Evolutionary conservation across 2,888 invertebrate species (phyloP), one percentile per base, ranked within the genome.

Genomic region (Amphipoea oculea): DNA sequence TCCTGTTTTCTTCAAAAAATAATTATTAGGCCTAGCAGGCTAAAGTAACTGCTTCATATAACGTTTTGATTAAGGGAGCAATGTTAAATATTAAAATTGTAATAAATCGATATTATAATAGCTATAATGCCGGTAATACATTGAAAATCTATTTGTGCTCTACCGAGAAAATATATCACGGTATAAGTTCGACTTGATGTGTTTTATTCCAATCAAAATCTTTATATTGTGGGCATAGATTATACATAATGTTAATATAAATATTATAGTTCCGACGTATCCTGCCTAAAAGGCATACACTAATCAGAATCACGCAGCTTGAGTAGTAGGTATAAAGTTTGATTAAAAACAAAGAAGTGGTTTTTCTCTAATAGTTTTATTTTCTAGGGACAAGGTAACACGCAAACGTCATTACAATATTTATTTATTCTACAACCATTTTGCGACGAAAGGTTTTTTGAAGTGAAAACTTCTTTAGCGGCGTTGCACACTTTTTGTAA

Each of bases 361-460:
- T 4, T 29, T 54, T 74, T 57, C 14, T 51, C 7, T 12, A 4
- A 23, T 63, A 12, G n/a, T 60, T 77, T 57, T 63, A 42, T 75
- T 54, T 77, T 54, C 57, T 78, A 60, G 23, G 48, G 3, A 60
- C 17, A 57, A 48, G 23, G 57, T 29, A 40, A 60, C 77, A 77
- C 29, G 48, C 48, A 29, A 78, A 67, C 12, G 11, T 67, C 17
- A 17, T 77, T 29, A 40, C 60, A 57, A 23, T 48, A 57, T 60
- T 40, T 66, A 48, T 78, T 76, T 76, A 66, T 48, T 68, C 5
- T 29, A 48, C n/a, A 45, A 36, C 12, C 40, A 57, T 60, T 42
- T 78, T 67, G 23, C 6, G 17, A 29, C 12, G 4, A n/a, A 48
- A 36, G 48, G 17, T 42, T 74, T 73, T n/a, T n/a, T n/a, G n/a